Base-by-base conservation (phyloP, 2,888 invertebrate species). In the Danaus chrysippus region DNA sequence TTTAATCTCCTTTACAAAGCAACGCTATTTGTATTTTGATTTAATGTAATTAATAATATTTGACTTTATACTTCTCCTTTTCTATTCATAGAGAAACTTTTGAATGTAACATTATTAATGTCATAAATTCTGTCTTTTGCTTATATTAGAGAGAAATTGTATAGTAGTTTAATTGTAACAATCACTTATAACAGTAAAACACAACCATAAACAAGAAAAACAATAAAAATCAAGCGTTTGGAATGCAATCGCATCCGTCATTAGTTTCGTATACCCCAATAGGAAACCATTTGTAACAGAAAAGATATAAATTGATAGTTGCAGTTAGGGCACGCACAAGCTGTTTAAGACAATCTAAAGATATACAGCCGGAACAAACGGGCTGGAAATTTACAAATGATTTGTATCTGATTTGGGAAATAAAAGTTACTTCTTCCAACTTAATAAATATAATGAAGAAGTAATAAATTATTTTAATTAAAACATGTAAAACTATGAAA, bases 181-280 rank as follows among this genome's bases (percentile, higher is more conserved):
- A 6, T 23, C 23, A 49, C 49, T 64, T 67, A 67, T 68, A 61
- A 54, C 60, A 44, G 59, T 56, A n/a, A 42, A 56, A 55, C 59
- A 64, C 64, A 61, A 65, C 53, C 19, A 63, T 55, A 64, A 56
- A 61, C 52, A 56, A 44, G 58, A 53, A 62, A 61, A 63, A 63
- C 65, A 67, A 72, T 70, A 68, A 72, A 72, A 67, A 68, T 72
- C 81, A 79, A 77, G 72, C 74, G 74, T 72, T 71, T 73, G 76
- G 70, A 71, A 70, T 67, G 70, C 70, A 70, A 74, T 71, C 70
- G 68, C 68, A 68, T 64, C 66, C 75, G 76, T 82, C 83, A 84
- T 88, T 86, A 87, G 82, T 88, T 86, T 83, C 79, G 82, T 80
- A 86, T 86, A 80, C 77, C 78, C 82, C 83, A 81, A 84, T 86